Conservation (phyloP, 2,888 invertebrate species). For the Perizoma flavofasciatum region DNA sequence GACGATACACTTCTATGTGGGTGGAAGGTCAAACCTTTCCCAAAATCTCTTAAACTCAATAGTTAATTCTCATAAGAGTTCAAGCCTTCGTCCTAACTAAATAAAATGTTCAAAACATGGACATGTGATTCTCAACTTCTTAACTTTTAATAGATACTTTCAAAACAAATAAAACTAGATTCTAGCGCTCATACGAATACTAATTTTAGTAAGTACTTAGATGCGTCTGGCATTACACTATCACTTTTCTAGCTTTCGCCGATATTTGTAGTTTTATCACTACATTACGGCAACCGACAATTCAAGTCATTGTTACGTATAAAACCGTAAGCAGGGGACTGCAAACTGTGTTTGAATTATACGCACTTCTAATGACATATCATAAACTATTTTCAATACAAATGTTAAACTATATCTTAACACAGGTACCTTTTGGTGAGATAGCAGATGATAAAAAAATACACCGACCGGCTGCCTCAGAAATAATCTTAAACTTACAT, state of each 20-base stretch:
- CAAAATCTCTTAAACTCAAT: not conserved
- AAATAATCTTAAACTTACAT: too few species aligned
- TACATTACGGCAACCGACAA: constrained; percentile 28
- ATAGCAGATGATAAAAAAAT: too few species aligned
- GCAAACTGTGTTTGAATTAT: too few species aligned
- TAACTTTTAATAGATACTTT: constrained; percentile 10
- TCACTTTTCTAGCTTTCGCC: constrained; percentile 47
- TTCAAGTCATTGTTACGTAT: constrained; percentile 6
- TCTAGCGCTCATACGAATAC: constrained; percentile 43
- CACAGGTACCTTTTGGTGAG: too few species aligned
- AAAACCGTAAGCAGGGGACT: not conserved
- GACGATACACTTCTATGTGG: not conserved
- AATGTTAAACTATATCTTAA: too few species aligned
- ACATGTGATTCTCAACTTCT: not conserved
- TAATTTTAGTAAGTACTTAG: constrained; percentile 33
- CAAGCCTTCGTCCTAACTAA: not conserved
- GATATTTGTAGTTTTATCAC: constrained; percentile 40
- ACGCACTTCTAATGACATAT: too few species aligned
- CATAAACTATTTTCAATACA: too few species aligned
- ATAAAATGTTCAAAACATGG: too few species aligned
- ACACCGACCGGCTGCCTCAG: too few species aligned
- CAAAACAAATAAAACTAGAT: constrained; percentile 40
- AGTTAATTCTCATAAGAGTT: not conserved
- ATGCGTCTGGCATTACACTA: constrained; percentile 35
- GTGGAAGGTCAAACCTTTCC: not conserved